These are phyloP conservation scores for Lochmaea crataegi DNA, from an alignment of 2,888 invertebrate species.

Conservation along the genomic window DNA sequence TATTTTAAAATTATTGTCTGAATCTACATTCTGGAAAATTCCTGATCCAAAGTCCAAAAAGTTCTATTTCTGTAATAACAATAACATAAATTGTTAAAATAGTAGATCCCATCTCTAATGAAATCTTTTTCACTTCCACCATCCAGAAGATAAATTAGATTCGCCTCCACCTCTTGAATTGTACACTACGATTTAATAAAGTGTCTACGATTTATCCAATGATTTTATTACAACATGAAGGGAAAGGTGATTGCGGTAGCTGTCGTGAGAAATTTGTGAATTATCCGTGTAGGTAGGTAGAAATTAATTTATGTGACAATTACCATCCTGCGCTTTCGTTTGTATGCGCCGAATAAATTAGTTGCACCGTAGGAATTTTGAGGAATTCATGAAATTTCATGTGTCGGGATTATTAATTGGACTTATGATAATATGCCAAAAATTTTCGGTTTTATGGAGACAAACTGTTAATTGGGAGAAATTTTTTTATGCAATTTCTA, in stretches of 20 bases:
- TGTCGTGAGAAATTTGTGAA: slow-evolving; percentile 36
- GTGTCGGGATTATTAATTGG: slow-evolving; percentile 29
- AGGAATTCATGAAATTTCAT: slow-evolving; percentile 31
- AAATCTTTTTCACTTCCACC: not conserved
- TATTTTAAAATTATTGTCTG: no score
- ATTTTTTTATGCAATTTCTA: not conserved
- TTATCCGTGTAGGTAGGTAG: slow-evolving; percentile 31
- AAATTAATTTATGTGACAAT: slow-evolving; percentile 39
- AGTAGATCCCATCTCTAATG: not conserved
- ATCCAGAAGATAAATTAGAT: not conserved
- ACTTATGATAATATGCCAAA: slow-evolving; percentile 10
- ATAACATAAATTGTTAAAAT: no score
- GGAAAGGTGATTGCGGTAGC: slow-evolving; percentile 32
- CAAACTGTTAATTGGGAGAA: slow-evolving; percentile 25
- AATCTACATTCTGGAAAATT: no score
- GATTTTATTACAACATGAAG: slow-evolving; percentile 34
- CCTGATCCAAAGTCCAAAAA: no score
- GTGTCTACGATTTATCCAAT: slow-evolving; percentile 40
- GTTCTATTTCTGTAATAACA: no score
- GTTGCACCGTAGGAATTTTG: slow-evolving; percentile 16
- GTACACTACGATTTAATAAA: slow-evolving; percentile 39
- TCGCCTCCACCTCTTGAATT: slow-evolving; percentile 34
- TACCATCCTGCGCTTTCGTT: slow-evolving; percentile 30
- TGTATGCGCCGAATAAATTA: slow-evolving; percentile 13
- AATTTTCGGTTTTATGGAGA: slow-evolving; percentile 7